phyloP scores from a whole-genome alignment of 2,113 vertebrate species.

The Lepus europaeus region DNA sequence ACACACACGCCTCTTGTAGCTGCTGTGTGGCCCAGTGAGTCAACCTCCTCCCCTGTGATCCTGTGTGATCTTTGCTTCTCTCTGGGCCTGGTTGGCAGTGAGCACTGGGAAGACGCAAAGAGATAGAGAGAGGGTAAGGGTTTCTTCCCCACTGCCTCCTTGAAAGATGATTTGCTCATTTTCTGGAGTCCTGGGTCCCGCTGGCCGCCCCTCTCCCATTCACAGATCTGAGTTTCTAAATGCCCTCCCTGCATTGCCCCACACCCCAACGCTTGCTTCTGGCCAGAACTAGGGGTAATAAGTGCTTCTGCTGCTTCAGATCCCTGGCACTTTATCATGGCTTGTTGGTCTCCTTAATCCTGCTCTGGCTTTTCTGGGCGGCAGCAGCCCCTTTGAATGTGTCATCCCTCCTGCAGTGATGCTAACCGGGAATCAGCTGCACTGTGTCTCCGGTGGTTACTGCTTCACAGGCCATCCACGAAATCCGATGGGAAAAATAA shows the following conservation, averaged over 20 bases:
- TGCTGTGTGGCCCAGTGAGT: neutral
- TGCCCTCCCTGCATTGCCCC: too few relatives aligned
- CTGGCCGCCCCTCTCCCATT: too few relatives aligned
- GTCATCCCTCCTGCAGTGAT: constrained; percentile 9
- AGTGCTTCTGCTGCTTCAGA: neutral
- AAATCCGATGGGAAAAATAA: neutral
- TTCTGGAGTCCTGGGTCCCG: neutral
- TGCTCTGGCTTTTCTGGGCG: constrained; percentile 19
- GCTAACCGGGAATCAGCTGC: neutral
- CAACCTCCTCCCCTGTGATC: neutral
- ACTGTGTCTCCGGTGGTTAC: neutral
- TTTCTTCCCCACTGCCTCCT: neutral
- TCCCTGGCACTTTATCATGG: neutral
- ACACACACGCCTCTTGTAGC: too few relatives aligned
- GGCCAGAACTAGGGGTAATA: neutral
- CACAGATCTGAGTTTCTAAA: too few relatives aligned
- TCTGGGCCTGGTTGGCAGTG: too few relatives aligned
- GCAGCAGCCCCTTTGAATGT: neutral
- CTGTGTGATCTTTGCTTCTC: neutral
- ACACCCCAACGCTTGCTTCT: too few relatives aligned
- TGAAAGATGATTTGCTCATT: too few relatives aligned
- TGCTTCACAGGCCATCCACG: neutral
- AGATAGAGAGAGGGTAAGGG: too few relatives aligned
- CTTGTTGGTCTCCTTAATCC: neutral
- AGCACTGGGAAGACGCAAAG: neutral